A percentile compares a stretch with the other conserved stretches of the same genome.
phyloP scores from a whole-genome alignment of 2,888 invertebrate genomes.

The Eristalis tenax region DNA sequence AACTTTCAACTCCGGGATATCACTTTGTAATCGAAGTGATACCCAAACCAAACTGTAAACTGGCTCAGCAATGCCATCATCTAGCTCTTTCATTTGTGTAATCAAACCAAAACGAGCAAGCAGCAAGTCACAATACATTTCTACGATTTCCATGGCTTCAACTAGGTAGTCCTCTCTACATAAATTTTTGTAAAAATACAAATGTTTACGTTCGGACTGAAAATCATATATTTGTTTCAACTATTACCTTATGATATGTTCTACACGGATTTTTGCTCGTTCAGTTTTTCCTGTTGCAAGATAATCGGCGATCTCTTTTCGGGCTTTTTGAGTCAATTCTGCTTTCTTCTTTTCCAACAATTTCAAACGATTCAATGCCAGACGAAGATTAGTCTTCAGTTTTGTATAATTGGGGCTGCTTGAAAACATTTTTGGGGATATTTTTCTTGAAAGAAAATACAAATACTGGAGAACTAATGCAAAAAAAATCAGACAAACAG shows the following conservation, averaged over 20 bases:
- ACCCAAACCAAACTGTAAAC: conserved; percentile 97
- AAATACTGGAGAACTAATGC: neutral
- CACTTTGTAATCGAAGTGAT: conserved; percentile 94
- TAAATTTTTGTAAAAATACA: neutral
- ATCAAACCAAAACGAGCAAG: conserved; percentile 97
- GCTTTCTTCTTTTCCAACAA: conserved; percentile 98
- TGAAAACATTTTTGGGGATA: conserved; percentile 88
- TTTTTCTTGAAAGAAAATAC: neutral
- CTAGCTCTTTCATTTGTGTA: conserved; percentile 97
- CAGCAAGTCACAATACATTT: conserved; percentile 99
- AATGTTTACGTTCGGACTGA: neutral
- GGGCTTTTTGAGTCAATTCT: conserved; percentile 96
- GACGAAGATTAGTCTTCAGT: conserved; percentile 96
- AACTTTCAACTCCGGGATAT: conserved; percentile 89
- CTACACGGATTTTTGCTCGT: conserved; percentile 97
- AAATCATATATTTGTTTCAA: conserved; percentile 79
- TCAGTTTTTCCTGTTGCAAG: conserved; percentile 92
- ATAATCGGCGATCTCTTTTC: conserved; percentile 98
- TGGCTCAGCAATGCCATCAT: conserved; percentile 97
- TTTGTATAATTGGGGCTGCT: conserved; percentile 96
- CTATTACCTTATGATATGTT: conserved; percentile 95
- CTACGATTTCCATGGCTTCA: conserved; percentile 99
- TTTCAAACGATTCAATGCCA: conserved; percentile 96
- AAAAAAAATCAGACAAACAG: conserved; percentile 35
- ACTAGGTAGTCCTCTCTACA: conserved; percentile 97